These are phyloP conservation scores for Pararge aegeria DNA, from an alignment of 1,140 invertebrate genomes.

Conservation along the genomic window DNA sequence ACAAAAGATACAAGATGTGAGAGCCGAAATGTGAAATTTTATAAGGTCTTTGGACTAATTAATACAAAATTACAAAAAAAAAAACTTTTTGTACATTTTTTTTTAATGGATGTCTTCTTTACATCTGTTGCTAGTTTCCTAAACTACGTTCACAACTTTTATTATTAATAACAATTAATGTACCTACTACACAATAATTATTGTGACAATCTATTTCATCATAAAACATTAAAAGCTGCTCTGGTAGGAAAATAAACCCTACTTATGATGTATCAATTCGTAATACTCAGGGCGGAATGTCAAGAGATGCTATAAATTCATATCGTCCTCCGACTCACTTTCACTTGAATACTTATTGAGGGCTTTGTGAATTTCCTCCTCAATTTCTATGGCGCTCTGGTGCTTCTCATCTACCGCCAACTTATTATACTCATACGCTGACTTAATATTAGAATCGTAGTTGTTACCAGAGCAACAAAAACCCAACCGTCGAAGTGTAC, in stretches of 20 bases:
- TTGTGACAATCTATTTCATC: constrained; percentile 46
- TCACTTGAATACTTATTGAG: constrained; percentile 57
- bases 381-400: constrained; percentile 64
- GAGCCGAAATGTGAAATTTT: constrained; percentile 19
- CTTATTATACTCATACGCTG: constrained; percentile 67
- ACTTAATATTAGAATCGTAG: constrained; percentile 57
- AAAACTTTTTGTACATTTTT: constrained; percentile 18
- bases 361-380: constrained; percentile 69
- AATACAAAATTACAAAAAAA: constrained; percentile 26
- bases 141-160: constrained; percentile 5
- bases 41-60: constrained; percentile 38
- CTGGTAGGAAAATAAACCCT: constrained; percentile 17
- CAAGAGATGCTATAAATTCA: constrained; percentile 57
- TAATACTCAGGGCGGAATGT: constrained; percentile 53
- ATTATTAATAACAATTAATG: constrained; percentile 9
- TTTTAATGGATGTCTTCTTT: constrained; percentile 2
- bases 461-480: constrained; percentile 43
- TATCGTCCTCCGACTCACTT: constrained; percentile 66
- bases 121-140: neutral
- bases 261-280: constrained; percentile 37
- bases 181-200: constrained; percentile 26
- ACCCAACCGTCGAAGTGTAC: constrained; percentile 40
- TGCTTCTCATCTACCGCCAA: constrained; percentile 63
- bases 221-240: constrained; percentile 55
- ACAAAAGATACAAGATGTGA: constrained; percentile 9